Base-by-base conservation (phyloP, 2,797 vertebrate species). In the Otolemur crassicaudatus region DNA sequence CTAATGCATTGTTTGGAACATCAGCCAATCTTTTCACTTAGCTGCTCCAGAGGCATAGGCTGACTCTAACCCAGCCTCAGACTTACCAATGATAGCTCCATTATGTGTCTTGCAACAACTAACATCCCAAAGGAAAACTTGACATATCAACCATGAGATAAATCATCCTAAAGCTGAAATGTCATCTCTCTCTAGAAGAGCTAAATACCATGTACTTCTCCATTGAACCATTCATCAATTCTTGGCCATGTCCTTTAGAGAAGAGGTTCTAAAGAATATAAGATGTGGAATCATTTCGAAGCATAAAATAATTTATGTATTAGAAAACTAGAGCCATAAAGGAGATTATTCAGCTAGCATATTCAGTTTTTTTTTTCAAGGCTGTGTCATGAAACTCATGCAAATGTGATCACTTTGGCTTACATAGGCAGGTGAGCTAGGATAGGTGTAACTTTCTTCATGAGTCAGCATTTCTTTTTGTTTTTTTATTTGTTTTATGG, bases 131-230 rank as follows among this genome's bases (percentile, higher is more conserved):
- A 40, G 72, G 73, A 97, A 97, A 97, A 92, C 63, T 84, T 96
- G 86, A 90, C 7, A 11, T 77, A 49, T 86, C 94, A 95, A 63
- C 43, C 23, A 83, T 37, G 25, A 56, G 87, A 92, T 85, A 27
- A 27, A 94, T 97, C 96, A 88, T 89, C 16, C 69, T 70, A 94
- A 96, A 58, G 2, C 49, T 95, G 40, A 96, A 92, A 94, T 96
- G 77, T 87, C 88, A 56, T 67, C 17, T 80, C 73, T 96, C 63
- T 75, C 34, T 12, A 69, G 60, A 90, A 88, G 75, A 96, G 46
- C 46, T 96, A 97, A 94, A 92, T 94, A 92, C 61, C 73, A 80
- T 60, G n/a, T 82, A 87, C 90, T 94, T 96, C 73, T 95, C 58
- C 61, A 22, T 29, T 77, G n/a, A 17, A 75, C 49, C 69, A 83